Conservation (phyloP, 2,113 vertebrate genomes). For the Gavialis gangeticus region DNA sequence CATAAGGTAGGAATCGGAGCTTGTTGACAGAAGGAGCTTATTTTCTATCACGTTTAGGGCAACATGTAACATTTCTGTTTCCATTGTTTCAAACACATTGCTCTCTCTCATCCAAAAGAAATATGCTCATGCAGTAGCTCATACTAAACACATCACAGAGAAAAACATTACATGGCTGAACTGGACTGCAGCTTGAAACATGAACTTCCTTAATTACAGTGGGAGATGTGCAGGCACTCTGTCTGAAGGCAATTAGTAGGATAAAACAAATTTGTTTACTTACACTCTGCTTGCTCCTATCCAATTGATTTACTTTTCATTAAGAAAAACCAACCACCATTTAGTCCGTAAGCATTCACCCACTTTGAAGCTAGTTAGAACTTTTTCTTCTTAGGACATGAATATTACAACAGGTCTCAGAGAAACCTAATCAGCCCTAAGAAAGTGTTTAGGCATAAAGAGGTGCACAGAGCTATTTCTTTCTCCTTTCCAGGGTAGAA, state of each 20-base stretch:
- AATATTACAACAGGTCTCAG: slow-evolving; percentile 8
- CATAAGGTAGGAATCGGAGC: neutral
- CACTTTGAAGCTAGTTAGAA: neutral
- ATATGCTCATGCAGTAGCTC: neutral
- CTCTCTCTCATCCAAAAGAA: neutral
- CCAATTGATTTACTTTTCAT: neutral
- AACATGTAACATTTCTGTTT: neutral
- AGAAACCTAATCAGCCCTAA: slow-evolving; percentile 27
- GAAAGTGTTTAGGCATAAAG: slow-evolving; percentile 12
- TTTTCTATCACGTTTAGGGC: neutral
- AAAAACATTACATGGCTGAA: neutral
- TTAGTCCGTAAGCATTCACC: neutral
- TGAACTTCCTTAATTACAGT: neutral
- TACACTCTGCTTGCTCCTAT: neutral
- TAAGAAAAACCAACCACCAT: neutral
- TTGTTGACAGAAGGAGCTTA: neutral
- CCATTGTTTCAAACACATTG: neutral
- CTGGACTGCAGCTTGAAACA: neutral
- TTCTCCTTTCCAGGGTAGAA: slow-evolving; percentile 40
- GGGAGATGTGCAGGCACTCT: neutral
- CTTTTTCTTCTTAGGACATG: neutral
- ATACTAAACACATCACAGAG: neutral
- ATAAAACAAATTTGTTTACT: neutral
- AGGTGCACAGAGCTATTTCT: slow-evolving; percentile 3
- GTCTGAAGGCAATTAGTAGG: neutral